Percentiles rank a stretch among this genome's conserved stretches.
Evolutionary conservation across 2,113 vertebrate genomes (phyloP).

Genomic region (Colinus virginianus): DNA sequence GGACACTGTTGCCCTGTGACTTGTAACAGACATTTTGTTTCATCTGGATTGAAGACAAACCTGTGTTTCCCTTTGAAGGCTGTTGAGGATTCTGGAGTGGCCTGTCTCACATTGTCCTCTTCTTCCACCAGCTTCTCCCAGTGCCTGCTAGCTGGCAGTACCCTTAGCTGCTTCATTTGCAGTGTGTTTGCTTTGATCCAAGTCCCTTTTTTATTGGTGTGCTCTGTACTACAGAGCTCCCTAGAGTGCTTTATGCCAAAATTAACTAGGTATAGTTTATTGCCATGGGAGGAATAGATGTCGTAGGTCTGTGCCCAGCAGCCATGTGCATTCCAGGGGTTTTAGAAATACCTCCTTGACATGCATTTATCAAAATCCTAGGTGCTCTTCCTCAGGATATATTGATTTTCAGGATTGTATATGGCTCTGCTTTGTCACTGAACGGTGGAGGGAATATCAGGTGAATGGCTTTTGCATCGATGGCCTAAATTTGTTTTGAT

Average conservation of each 20-base stretch:
- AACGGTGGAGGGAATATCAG: not conserved
- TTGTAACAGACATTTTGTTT: not conserved
- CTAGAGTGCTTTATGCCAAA: not conserved
- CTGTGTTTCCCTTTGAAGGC: not conserved
- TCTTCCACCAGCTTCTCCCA: not conserved
- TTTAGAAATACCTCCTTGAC: not conserved
- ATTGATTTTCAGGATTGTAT: slow-evolving; percentile 51
- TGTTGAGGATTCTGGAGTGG: not conserved
- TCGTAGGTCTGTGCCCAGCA: not conserved
- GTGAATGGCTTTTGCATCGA: not conserved
- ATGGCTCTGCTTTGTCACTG: not conserved
- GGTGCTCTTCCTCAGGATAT: not conserved
- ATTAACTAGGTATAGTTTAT: not conserved
- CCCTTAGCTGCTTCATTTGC: not conserved
- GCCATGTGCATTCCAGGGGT: not conserved
- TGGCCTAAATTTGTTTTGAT: not conserved
- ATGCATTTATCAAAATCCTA: not conserved
- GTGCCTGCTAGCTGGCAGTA: rapidly evolving
- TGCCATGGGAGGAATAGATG: not conserved
- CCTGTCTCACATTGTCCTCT: rapidly evolving
- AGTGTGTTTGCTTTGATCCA: not conserved
- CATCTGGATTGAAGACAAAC: not conserved
- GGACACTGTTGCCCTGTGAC: rapidly evolving
- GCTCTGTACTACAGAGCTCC: not conserved
- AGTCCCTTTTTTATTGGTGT: not conserved